Evolutionary conservation across 2,888 invertebrate species (phyloP).

Genomic region (Cybosia mesomella): DNA sequence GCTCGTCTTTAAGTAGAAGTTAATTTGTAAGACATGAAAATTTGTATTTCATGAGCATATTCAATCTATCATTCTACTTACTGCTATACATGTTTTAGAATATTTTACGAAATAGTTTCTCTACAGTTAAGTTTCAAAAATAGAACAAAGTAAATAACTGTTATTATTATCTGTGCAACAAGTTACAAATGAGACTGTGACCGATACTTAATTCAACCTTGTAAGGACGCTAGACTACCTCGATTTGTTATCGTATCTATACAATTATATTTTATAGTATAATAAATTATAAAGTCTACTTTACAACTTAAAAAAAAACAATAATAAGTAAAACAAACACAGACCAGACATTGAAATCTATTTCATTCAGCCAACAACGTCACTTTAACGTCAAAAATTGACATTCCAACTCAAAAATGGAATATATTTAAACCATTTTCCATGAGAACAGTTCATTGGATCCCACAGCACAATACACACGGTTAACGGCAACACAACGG

Average conservation of each 20-base stretch:
- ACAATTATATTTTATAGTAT: background rate
- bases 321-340: conserved; percentile 23
- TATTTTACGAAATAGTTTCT: background rate
- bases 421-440: conserved; percentile 56
- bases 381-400: conserved; percentile 45
- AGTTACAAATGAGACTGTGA: conserved; percentile 16
- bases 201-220: conserved; percentile 37
- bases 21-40: conserved; percentile 15
- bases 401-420: conserved; percentile 32
- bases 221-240: conserved; percentile 37
- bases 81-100: background rate
- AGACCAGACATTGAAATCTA: conserved; percentile 42
- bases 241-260: conserved; percentile 7
- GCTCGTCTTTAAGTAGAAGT: conserved; percentile 12
- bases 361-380: conserved; percentile 42
- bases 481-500: conserved; percentile 71
- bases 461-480: conserved; percentile 74
- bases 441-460: conserved; percentile 64
- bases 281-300: background rate
- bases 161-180: conserved; percentile 28
- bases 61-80: background rate
- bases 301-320: conserved; percentile 1
- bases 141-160: background rate
- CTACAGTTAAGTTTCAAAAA: background rate
- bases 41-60: no score